A percentile compares a stretch with the other conserved stretches of the same genome.
Conservation (phyloP, 2,888 invertebrate genomes). For the Alcis repandata region DNA sequence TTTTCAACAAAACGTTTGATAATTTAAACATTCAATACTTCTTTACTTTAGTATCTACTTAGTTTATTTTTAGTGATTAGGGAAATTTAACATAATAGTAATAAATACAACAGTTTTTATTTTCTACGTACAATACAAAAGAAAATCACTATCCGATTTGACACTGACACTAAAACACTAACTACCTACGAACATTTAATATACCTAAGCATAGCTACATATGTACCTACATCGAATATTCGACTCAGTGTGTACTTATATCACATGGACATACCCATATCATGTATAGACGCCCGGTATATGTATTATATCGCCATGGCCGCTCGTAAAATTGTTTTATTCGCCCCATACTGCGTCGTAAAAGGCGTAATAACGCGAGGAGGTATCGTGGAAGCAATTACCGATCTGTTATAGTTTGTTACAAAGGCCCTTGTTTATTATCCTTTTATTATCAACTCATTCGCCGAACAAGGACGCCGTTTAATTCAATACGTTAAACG, state of each 20-base stretch:
- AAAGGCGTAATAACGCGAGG: slow-evolving; percentile 86
- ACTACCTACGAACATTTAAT: background rate
- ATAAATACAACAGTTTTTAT: too few species aligned
- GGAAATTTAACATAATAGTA: too few species aligned
- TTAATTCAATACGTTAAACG: slow-evolving; percentile 74
- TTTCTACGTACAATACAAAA: too few species aligned
- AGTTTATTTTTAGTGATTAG: too few species aligned
- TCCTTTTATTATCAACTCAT: slow-evolving; percentile 86
- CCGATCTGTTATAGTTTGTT: slow-evolving; percentile 87
- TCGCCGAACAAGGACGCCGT: slow-evolving; percentile 81
- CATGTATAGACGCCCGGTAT: slow-evolving; percentile 55
- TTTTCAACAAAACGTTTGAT: slow-evolving; percentile 1
- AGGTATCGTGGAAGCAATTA: slow-evolving; percentile 87
- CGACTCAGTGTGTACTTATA: slow-evolving; percentile 34
- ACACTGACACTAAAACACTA: background rate
- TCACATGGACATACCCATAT: slow-evolving; percentile 54
- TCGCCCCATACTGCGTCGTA: slow-evolving; percentile 87
- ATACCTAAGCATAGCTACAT: background rate
- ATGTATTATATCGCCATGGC: slow-evolving; percentile 83
- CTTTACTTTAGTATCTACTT: too few species aligned
- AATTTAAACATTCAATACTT: too few species aligned
- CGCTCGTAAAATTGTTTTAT: slow-evolving; percentile 87
- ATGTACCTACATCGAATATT: slow-evolving; percentile 22
- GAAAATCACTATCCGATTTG: background rate
- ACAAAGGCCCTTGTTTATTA: slow-evolving; percentile 86